These are phyloP conservation scores for Peromyscus eremicus DNA, from an alignment of 2,797 vertebrate genomes.

Conservation along the genomic window DNA sequence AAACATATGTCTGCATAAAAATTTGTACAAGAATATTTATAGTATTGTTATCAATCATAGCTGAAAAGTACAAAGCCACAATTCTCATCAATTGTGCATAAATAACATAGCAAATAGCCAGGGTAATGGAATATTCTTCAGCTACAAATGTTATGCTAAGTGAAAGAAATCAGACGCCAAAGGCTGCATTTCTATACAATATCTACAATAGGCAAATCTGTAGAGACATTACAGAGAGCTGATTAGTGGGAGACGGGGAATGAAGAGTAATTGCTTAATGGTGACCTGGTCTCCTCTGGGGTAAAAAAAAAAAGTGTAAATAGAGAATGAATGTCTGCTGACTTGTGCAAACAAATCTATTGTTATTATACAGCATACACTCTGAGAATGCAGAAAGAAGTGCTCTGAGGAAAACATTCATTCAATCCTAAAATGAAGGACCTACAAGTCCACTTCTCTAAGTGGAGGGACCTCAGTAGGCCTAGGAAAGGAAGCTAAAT, in stretches of 20 bases:
- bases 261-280: not conserved
- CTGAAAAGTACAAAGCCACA: not conserved
- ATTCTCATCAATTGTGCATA: not conserved
- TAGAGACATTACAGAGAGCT: not conserved
- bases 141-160: not conserved
- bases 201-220: not conserved
- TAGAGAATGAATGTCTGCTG: not conserved
- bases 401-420: not conserved
- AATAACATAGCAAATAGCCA: not conserved
- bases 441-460: not conserved
- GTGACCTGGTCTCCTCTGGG: not conserved
- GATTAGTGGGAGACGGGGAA: not conserved
- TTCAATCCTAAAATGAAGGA: not conserved
- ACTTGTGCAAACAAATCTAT: not conserved
- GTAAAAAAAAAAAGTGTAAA: not conserved
- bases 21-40: not conserved
- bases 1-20: not conserved
- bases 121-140: not conserved
- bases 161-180: conserved; percentile 3
- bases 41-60: not conserved
- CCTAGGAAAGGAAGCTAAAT: not conserved
- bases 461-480: not conserved
- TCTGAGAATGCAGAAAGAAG: not conserved
- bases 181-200: not conserved
- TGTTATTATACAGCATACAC: not conserved